These are phyloP conservation scores for Himantopus leucocephalus DNA, from an alignment of 2,113 vertebrate genomes.

Conservation along the genomic window DNA sequence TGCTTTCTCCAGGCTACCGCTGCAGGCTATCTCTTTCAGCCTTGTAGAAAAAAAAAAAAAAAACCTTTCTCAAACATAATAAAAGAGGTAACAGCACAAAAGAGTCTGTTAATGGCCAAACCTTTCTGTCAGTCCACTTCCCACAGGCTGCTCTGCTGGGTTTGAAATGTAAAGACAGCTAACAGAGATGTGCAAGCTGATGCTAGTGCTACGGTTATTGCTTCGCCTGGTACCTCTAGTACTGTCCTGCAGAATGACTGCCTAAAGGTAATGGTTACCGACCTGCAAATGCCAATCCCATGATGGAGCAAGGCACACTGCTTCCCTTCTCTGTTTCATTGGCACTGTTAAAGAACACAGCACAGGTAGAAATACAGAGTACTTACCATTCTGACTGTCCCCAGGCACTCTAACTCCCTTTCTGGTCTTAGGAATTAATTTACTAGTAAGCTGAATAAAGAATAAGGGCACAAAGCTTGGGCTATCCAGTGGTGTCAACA, in stretches of 20 bases:
- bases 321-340: neutral
- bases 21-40: neutral
- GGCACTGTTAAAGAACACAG: neutral
- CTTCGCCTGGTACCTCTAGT: neutral
- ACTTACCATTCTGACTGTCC: neutral
- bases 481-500: neutral
- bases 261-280: neutral
- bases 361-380: neutral
- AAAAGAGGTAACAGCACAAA: neutral
- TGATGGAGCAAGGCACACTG: neutral
- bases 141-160: neutral
- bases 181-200: neutral
- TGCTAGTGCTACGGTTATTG: neutral
- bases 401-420: neutral
- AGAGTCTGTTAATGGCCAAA: slow-evolving; percentile 20
- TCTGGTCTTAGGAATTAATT: neutral
- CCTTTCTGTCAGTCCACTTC: neutral
- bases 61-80: neutral
- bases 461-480: neutral
- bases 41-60: neutral
- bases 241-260: neutral
- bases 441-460: neutral
- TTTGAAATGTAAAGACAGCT: neutral
- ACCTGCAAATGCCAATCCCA: neutral
- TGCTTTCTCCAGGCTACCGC: neutral